A percentile compares a stretch with the other conserved stretches of the same genome.
These are phyloP conservation scores for Neofelis nebulosa DNA, from an alignment of 2,113 vertebrate genomes.

Conservation along the genomic window DNA sequence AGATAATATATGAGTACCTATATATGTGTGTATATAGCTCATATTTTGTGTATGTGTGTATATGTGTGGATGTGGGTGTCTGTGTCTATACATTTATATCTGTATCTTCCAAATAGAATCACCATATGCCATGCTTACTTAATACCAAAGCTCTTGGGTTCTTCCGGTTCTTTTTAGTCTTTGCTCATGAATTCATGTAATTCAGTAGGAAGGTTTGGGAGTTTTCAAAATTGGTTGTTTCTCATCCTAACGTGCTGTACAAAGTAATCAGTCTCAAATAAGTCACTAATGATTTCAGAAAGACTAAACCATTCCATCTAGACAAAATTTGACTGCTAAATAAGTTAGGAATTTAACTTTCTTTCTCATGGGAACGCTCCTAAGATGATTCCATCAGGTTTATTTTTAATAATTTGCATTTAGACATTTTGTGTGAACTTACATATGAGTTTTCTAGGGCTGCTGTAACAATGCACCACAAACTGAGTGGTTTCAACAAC, in stretches of 20 bases:
- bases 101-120: neutral
- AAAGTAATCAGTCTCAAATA: neutral
- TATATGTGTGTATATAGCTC: neutral
- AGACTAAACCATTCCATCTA: neutral
- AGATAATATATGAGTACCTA: neutral
- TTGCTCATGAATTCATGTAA: neutral
- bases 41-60: neutral
- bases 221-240: conserved; percentile 25
- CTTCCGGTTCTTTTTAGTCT: neutral
- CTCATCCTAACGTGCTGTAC: neutral
- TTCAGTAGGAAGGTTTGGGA: neutral
- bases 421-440: neutral
- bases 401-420: neutral
- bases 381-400: neutral
- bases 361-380: conserved; percentile 8
- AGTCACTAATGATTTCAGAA: conserved; percentile 40
- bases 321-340: neutral
- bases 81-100: neutral
- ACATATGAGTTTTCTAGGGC: neutral
- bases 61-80: neutral
- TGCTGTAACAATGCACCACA: neutral
- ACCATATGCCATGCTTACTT: neutral
- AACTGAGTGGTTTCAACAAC: neutral
- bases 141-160: neutral
- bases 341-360: neutral